A percentile compares a stretch with the other conserved stretches of the same genome.
Evolutionary conservation across 2,888 invertebrate species (phyloP).

Genomic region (Sarcophaga rosellei): DNA sequence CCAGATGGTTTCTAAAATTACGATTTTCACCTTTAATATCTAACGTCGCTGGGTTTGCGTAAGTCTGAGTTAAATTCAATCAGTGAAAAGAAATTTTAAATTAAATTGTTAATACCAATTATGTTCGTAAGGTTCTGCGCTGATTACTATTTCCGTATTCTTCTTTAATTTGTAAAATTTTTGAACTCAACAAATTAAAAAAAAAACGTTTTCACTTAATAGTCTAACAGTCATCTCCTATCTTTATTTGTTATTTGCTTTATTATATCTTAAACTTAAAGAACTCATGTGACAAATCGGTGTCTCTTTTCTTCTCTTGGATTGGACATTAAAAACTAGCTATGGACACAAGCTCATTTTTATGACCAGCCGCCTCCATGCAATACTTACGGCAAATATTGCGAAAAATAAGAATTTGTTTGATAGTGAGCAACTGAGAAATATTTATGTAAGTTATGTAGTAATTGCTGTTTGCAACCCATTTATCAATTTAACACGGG

Average conservation of each 20-base stretch:
- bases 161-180: too few species aligned
- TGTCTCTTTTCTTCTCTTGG: not conserved
- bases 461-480: constrained; percentile 25
- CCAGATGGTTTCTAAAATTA: too few species aligned
- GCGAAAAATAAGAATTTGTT: not conserved
- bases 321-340: not conserved
- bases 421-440: not conserved
- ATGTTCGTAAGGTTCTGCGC: too few species aligned
- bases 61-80: too few species aligned
- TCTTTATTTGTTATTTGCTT: not conserved
- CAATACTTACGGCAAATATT: not conserved
- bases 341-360: not conserved
- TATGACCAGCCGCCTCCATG: not conserved
- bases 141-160: too few species aligned
- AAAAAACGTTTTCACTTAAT: not conserved
- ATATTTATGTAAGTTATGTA: constrained; percentile 25
- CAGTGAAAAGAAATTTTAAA: too few species aligned
- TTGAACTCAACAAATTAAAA: not conserved
- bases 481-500: constrained; percentile 55
- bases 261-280: not conserved
- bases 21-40: too few species aligned
- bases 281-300: not conserved
- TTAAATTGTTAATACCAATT: too few species aligned
- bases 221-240: not conserved
- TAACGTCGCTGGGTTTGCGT: too few species aligned